Evolutionary conservation across 2,888 invertebrate genomes (phyloP).

Genomic region (Agelastica alni): DNA sequence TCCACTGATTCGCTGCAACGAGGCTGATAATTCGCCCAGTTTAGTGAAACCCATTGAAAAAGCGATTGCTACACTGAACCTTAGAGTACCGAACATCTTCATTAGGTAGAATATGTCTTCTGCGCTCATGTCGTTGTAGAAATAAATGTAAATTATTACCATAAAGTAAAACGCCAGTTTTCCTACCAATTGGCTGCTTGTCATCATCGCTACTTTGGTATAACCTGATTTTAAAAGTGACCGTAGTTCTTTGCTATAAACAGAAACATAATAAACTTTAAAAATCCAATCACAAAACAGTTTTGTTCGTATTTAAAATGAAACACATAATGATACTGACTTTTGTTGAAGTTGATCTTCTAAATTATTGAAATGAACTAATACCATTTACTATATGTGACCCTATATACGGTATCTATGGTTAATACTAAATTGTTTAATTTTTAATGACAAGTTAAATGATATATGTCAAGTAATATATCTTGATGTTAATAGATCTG

Average conservation of each 20-base stretch:
- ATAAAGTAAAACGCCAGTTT: slow-evolving; percentile 42
- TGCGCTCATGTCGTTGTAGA: slow-evolving; percentile 37
- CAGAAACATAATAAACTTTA: background rate
- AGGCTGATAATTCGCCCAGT: slow-evolving; percentile 41
- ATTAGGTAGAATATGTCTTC: slow-evolving; percentile 43
- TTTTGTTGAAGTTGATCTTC: too few relatives aligned
- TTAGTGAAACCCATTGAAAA: slow-evolving; percentile 40
- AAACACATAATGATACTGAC: too few relatives aligned
- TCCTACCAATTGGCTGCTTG: slow-evolving; percentile 43
- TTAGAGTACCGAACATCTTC: slow-evolving; percentile 36
- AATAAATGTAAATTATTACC: slow-evolving; percentile 41
- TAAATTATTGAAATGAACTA: too few relatives aligned
- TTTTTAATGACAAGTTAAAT: too few relatives aligned
- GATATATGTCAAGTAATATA: too few relatives aligned
- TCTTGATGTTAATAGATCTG: too few relatives aligned
- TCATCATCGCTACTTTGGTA: slow-evolving; percentile 42
- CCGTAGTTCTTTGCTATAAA: slow-evolving; percentile 42
- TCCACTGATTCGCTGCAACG: slow-evolving; percentile 37
- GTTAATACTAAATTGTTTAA: too few relatives aligned
- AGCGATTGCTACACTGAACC: slow-evolving; percentile 34
- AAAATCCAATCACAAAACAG: too few relatives aligned
- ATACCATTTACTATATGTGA: too few relatives aligned
- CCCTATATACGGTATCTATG: too few relatives aligned
- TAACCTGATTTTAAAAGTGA: slow-evolving; percentile 36
- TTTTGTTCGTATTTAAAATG: too few relatives aligned